Percentiles rank a stretch among this genome's conserved stretches.
phyloP scores from a whole-genome alignment of 1,140 invertebrate species.

The Drosophila tristis region DNA sequence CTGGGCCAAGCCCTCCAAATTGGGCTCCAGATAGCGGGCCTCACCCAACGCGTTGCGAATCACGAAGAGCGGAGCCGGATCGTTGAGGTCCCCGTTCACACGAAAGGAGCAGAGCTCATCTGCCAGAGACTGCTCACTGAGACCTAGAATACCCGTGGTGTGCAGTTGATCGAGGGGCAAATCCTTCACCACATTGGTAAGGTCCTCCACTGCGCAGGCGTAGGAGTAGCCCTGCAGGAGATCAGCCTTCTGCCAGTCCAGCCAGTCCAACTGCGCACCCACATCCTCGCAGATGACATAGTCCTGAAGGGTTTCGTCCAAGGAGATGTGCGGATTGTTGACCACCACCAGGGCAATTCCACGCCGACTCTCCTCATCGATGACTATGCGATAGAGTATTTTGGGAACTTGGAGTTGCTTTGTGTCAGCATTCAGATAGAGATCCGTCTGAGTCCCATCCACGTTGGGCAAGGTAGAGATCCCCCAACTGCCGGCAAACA shows the following conservation, averaged over 20 bases:
- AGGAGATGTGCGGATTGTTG: constrained; percentile 86
- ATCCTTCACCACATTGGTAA: constrained; percentile 85
- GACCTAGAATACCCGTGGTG: constrained; percentile 55
- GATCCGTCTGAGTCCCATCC: constrained; percentile 71
- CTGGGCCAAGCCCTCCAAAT: constrained; percentile 50
- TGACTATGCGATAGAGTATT: constrained; percentile 86
- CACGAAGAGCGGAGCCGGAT: constrained; percentile 65
- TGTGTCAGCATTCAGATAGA: constrained; percentile 84
- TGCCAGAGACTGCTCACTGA: constrained; percentile 29
- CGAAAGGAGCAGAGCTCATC: constrained; percentile 48
- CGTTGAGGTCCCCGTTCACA: constrained; percentile 65
- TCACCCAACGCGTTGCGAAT: constrained; percentile 28
- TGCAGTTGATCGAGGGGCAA: constrained; percentile 65
- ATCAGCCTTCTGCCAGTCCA: constrained; percentile 85
- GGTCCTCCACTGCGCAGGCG: constrained; percentile 87
- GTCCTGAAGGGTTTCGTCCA: constrained; percentile 68
- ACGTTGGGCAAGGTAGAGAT: constrained; percentile 84
- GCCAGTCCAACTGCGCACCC: constrained; percentile 84
- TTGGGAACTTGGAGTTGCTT: constrained; percentile 85
- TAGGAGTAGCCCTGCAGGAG: constrained; percentile 87
- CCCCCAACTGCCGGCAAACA: constrained; percentile 86
- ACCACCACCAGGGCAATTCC: constrained; percentile 86
- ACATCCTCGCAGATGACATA: constrained; percentile 86
- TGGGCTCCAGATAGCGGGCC: constrained; percentile 58
- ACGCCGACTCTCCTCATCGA: constrained; percentile 83